phyloP scores from a whole-genome alignment of 1,140 invertebrate genomes.

The Linepithema humile region DNA sequence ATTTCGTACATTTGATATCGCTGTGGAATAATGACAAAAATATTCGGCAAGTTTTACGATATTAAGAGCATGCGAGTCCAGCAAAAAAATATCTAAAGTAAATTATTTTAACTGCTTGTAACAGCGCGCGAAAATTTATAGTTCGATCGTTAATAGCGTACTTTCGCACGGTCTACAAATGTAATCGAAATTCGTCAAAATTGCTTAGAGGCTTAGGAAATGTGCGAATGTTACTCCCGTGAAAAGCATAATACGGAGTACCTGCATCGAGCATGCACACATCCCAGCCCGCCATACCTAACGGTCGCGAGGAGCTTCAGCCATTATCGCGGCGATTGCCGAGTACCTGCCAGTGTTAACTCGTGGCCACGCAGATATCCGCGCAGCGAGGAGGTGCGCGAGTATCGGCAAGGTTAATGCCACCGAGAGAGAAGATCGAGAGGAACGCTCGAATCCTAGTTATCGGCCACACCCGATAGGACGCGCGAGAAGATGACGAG shows the following conservation, averaged over 20 bases:
- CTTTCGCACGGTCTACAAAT: not conserved
- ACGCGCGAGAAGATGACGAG: not conserved
- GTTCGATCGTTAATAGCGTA: not conserved
- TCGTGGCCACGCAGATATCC: constrained; percentile 65
- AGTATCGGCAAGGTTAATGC: constrained; percentile 77
- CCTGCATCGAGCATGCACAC: constrained; percentile 34
- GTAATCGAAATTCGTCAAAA: constrained; percentile 11
- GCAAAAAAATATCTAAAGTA: not conserved
- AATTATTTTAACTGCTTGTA: not conserved
- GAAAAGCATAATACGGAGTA: constrained; percentile 2
- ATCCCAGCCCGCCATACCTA: constrained; percentile 68
- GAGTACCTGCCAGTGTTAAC: constrained; percentile 70
- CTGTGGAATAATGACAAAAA: too few relatives aligned
- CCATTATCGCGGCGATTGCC: constrained; percentile 72
- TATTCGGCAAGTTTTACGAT: too few relatives aligned
- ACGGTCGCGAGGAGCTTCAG: constrained; percentile 71
- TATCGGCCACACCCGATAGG: constrained; percentile 72
- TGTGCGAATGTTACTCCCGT: not conserved
- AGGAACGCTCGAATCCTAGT: constrained; percentile 67
- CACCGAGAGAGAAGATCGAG: constrained; percentile 62
- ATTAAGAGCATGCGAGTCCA: not conserved
- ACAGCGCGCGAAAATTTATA: not conserved
- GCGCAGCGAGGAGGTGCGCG: constrained; percentile 32
- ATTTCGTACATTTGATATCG: too few relatives aligned
- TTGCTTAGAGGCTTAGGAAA: not conserved